A percentile compares a stretch with the other conserved stretches of the same genome.
Conservation (phyloP, 2,113 vertebrate species). For the Brachyistius frenatus region DNA sequence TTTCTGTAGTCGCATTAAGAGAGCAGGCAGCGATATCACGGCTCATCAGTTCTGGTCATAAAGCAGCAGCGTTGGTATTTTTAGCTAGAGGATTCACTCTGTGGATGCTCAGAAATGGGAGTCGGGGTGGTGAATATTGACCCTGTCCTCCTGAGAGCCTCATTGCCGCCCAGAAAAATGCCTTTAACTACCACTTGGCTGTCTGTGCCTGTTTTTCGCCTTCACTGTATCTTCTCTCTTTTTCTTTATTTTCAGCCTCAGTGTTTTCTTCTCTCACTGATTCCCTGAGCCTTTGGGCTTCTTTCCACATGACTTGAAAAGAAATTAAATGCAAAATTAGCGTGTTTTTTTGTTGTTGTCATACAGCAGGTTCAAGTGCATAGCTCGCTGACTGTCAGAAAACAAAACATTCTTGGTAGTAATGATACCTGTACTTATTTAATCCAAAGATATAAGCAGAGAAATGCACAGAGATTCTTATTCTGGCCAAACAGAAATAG, state of each 20-base stretch:
- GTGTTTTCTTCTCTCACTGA: neutral
- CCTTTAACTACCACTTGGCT: slow-evolving; percentile 48
- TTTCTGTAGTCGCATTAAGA: slow-evolving; percentile 46
- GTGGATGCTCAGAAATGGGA: slow-evolving; percentile 34
- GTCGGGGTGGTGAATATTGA: slow-evolving; percentile 59
- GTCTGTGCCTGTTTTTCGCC: neutral
- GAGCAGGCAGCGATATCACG: slow-evolving; percentile 60
- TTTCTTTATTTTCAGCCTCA: neutral
- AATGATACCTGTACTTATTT: slow-evolving; percentile 6
- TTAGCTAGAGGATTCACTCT: slow-evolving; percentile 62
- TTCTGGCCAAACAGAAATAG: no score
- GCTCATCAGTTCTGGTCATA: slow-evolving; percentile 73
- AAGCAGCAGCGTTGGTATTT: slow-evolving; percentile 67
- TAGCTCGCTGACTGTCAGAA: slow-evolving; percentile 9
- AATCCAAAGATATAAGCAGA: neutral
- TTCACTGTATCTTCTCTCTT: neutral
- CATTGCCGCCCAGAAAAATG: slow-evolving; percentile 9
- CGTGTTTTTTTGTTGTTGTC: neutral
- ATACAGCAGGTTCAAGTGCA: neutral
- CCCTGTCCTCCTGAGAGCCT: slow-evolving; percentile 62
- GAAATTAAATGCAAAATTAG: neutral
- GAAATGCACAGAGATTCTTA: no score
- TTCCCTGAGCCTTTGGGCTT: neutral
- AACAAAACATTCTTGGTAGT: neutral
- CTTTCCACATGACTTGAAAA: neutral